Evolutionary conservation across 2,888 invertebrate species (phyloP).

Genomic region (Scaptomyza polygonia): DNA sequence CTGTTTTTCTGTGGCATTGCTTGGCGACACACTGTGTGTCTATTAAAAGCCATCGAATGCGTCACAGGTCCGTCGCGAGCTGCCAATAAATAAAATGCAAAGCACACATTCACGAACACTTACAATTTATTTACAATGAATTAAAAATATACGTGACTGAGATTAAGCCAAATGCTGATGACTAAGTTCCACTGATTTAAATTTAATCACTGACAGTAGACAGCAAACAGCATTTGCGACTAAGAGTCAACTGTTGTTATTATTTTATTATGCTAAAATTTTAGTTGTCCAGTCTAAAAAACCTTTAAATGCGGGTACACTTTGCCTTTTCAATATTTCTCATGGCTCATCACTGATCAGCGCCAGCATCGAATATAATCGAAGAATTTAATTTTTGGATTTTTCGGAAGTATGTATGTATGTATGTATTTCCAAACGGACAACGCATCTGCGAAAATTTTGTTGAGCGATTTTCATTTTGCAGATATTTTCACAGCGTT

Average conservation of each 20-base stretch:
- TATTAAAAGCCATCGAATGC: constrained; percentile 29
- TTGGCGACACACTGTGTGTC: constrained; percentile 7
- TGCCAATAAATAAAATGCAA: constrained; percentile 47
- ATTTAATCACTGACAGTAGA: constrained; percentile 25
- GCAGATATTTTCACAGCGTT: constrained; percentile 29
- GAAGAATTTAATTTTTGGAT: constrained; percentile 1
- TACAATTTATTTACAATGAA: constrained; percentile 2
- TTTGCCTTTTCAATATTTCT: constrained; percentile 12
- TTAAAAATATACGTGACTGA: constrained; percentile 26
- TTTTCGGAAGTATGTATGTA: constrained; percentile 11
- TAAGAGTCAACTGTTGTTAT: not conserved
- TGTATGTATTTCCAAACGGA: constrained; percentile 39
- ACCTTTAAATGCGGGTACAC: constrained; percentile 37
- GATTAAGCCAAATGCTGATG: constrained; percentile 21
- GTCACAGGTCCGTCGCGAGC: constrained; percentile 29
- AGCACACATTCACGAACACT: constrained; percentile 1
- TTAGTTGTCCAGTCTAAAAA: constrained; percentile 36
- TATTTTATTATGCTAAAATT: too few species aligned
- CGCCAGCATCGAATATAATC: not conserved
- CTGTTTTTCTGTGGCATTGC: constrained; percentile 1
- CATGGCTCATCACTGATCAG: constrained; percentile 15
- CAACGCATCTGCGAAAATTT: constrained; percentile 36
- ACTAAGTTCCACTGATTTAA: constrained; percentile 39
- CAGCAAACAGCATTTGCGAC: not conserved
- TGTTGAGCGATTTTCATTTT: constrained; percentile 20